These are phyloP conservation scores for Atta colombica DNA, from an alignment of 1,140 invertebrate genomes.

Conservation along the genomic window DNA sequence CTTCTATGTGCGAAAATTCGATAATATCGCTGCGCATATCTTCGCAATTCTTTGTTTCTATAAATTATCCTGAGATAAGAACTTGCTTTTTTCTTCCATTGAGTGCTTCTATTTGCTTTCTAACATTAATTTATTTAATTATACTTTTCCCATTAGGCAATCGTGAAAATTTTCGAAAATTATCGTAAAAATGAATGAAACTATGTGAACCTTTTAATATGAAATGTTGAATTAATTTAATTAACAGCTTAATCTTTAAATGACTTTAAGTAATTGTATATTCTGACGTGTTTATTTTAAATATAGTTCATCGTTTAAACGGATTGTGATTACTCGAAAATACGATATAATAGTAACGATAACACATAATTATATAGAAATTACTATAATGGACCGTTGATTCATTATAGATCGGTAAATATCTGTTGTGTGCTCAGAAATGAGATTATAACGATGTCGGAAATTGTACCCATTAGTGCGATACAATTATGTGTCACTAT, in stretches of 20 bases:
- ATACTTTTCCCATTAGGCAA: not conserved
- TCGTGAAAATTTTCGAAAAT: not conserved
- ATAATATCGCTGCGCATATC: too few species aligned
- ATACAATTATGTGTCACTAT: constrained; percentile 5
- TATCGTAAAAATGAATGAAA: constrained; percentile 7
- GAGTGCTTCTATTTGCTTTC: too few species aligned
- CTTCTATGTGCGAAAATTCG: too few species aligned
- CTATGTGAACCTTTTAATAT: not conserved
- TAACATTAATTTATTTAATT: not conserved
- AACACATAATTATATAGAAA: constrained; percentile 11
- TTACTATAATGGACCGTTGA: constrained; percentile 30
- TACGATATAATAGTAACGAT: constrained; percentile 29
- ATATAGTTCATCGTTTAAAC: constrained; percentile 18
- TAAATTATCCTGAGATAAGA: too few species aligned
- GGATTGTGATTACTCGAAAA: constrained; percentile 11
- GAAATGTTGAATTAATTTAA: not conserved
- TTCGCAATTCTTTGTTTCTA: too few species aligned
- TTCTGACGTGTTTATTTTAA: constrained; percentile 19
- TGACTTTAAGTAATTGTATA: not conserved
- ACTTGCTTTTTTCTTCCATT: too few species aligned
- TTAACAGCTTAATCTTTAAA: not conserved
- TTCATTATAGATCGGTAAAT: not conserved
- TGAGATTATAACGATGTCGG: constrained; percentile 25
- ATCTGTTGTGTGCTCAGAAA: constrained; percentile 24
- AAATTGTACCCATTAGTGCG: not conserved